Evolutionary conservation across 2,888 invertebrate species (phyloP).

Genomic region (Drosophila yooni): DNA sequence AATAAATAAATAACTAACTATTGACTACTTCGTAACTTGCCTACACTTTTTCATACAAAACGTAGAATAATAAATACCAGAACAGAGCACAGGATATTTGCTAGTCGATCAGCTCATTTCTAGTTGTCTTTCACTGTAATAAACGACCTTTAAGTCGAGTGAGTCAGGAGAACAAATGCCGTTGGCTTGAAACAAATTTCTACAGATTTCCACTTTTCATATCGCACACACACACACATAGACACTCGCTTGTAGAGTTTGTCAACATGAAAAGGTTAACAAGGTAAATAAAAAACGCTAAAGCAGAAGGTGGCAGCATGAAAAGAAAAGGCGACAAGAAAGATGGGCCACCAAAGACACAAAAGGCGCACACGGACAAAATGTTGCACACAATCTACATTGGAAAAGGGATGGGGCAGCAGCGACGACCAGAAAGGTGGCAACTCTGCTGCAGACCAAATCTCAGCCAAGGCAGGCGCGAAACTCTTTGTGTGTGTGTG

Average conservation of each 20-base stretch:
- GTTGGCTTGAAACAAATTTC: slow-evolving; percentile 60
- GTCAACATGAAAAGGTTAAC: slow-evolving; percentile 77
- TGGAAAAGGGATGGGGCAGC: slow-evolving; percentile 11
- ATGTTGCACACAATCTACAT: slow-evolving; percentile 48
- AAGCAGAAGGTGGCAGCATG: slow-evolving; percentile 54
- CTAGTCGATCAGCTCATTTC: not conserved
- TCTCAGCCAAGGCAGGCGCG: slow-evolving; percentile 34
- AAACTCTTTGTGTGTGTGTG: slow-evolving; percentile 15
- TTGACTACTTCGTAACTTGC: not conserved
- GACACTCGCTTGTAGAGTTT: slow-evolving; percentile 52
- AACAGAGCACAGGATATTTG: not conserved
- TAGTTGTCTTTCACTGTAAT: not conserved
- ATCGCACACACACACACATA: slow-evolving; percentile 34
- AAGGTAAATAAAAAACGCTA: slow-evolving; percentile 71
- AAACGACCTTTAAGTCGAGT: slow-evolving; percentile 13
- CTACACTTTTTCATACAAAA: not conserved
- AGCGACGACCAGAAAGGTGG: slow-evolving; percentile 12
- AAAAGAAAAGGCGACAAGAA: slow-evolving; percentile 45
- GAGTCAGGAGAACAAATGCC: slow-evolving; percentile 53
- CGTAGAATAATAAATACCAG: not conserved
- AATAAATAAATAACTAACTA: not conserved
- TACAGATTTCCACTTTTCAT: slow-evolving; percentile 65
- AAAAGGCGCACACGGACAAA: slow-evolving; percentile 43
- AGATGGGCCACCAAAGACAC: slow-evolving; percentile 55
- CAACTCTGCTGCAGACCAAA: slow-evolving; percentile 28